Percentiles rank a stretch among this genome's conserved stretches.
phyloP scores from a whole-genome alignment of 2,113 vertebrate genomes.

The Burhinus bistriatus region DNA sequence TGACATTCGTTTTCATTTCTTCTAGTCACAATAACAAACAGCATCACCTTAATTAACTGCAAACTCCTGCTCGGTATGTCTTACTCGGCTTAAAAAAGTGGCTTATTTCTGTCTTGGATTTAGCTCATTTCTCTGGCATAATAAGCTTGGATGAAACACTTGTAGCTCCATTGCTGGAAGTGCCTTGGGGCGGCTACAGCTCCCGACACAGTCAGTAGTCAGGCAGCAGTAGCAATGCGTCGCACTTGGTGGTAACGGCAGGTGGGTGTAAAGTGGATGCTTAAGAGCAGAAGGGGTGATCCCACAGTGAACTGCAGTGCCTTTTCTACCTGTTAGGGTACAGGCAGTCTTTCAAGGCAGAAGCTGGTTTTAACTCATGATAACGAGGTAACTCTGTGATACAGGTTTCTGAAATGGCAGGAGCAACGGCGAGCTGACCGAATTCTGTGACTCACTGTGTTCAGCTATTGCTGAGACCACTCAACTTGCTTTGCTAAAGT shows the following conservation, averaged over 20 bases:
- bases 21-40: not conserved
- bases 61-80: not conserved
- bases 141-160: not conserved
- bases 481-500: not conserved
- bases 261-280: not conserved
- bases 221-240: rapidly evolving
- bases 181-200: not conserved
- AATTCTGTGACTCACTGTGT: not conserved
- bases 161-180: not conserved
- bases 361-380: rapidly evolving
- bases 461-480: not conserved
- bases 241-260: not conserved
- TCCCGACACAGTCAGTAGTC: not conserved
- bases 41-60: not conserved
- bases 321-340: not conserved
- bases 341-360: not conserved
- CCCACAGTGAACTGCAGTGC: rapidly evolving
- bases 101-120: not conserved
- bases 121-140: not conserved
- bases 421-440: not conserved
- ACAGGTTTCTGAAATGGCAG: not conserved
- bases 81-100: not conserved
- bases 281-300: not conserved
- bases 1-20: not conserved
- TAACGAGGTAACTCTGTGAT: not conserved